phyloP scores from a whole-genome alignment of 2,888 invertebrate genomes.

The Periphyllus acericola region DNA sequence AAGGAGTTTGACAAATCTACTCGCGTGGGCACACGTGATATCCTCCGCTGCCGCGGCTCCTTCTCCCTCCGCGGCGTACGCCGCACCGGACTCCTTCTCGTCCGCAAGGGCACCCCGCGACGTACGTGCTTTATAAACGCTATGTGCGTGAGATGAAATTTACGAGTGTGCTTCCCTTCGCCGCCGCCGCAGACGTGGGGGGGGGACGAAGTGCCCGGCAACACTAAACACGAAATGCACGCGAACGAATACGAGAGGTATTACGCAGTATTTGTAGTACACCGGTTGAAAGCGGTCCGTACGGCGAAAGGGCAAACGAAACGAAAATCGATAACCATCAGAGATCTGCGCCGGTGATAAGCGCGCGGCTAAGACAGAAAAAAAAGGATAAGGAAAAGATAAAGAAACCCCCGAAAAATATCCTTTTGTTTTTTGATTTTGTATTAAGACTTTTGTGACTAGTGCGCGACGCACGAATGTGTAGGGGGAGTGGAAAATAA shows the following conservation, averaged over 20 bases:
- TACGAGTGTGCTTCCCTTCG: conserved; percentile 50
- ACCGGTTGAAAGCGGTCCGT: background rate
- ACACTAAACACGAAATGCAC: background rate
- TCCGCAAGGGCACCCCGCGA: conserved; percentile 45
- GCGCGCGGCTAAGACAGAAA: background rate
- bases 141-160: conserved; percentile 44
- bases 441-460: conserved; percentile 20
- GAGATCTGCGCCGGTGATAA: background rate
- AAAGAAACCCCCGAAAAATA: background rate
- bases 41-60: background rate
- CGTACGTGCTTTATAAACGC: conserved; percentile 54
- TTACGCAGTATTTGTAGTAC: background rate
- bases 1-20: conserved; percentile 60
- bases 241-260: conserved; percentile 7
- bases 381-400: too few species aligned
- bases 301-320: background rate
- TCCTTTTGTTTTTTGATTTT: conserved; percentile 27
- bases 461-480: background rate
- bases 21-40: conserved; percentile 45
- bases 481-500: background rate
- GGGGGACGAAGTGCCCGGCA: background rate
- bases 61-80: conserved; percentile 13
- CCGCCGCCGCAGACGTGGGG: background rate
- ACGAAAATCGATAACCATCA: conserved; percentile 3
- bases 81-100: conserved; percentile 4